Conservation (phyloP, 1,140 invertebrate species). For the Himalopsyche phryganea region DNA sequence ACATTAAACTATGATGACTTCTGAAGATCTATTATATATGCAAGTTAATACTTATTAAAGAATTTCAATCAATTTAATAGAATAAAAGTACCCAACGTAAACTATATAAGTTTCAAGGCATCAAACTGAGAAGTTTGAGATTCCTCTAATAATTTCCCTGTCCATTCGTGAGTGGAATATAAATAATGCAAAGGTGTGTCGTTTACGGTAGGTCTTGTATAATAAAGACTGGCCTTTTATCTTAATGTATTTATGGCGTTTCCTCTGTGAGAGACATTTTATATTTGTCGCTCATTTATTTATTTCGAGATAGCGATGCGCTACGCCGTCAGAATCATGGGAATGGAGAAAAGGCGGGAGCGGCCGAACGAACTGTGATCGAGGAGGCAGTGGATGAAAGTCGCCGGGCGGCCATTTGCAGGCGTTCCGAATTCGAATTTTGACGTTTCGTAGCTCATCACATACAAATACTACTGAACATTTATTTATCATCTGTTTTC, state of each 20-base stretch:
- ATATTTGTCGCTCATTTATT: conserved; percentile 35
- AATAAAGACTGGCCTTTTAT: conserved; percentile 33
- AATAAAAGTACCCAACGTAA: too few relatives aligned
- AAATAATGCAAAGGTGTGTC: conserved; percentile 33
- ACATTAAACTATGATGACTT: too few relatives aligned
- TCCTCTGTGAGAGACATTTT: conserved; percentile 33
- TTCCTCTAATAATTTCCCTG: conserved; percentile 11
- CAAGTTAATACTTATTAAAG: too few relatives aligned
- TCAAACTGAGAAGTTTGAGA: too few relatives aligned
- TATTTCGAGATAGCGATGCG: conserved; percentile 30
- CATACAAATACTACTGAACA: too few relatives aligned
- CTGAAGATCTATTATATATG: too few relatives aligned
- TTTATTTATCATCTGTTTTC: too few relatives aligned
- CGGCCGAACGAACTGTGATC: neutral
- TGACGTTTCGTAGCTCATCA: too few relatives aligned
- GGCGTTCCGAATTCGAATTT: neutral
- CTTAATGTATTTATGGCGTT: conserved; percentile 35
- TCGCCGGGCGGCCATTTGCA: neutral
- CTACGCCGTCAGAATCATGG: conserved; percentile 20
- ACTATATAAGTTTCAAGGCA: too few relatives aligned
- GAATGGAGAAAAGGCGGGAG: conserved; percentile 8
- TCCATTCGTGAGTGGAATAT: conserved; percentile 20
- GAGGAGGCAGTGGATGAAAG: neutral
- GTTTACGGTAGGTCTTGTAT: conserved; percentile 33
- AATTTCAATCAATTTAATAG: too few relatives aligned